phyloP scores from a whole-genome alignment of 2,888 invertebrate species.

The Caprella mutica region DNA sequence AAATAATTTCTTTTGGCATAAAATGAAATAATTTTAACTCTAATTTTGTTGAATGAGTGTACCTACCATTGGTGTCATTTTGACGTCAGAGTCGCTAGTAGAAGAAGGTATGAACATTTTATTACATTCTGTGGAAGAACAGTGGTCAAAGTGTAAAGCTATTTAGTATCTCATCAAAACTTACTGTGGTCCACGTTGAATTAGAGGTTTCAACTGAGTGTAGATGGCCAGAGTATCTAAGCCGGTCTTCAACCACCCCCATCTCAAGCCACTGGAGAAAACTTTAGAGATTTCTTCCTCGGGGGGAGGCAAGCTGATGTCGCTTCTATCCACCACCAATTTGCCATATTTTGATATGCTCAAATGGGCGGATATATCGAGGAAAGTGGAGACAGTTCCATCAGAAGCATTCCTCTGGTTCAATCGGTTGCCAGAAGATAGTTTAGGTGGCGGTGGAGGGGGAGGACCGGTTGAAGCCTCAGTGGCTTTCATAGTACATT shows the following conservation, averaged over 20 bases:
- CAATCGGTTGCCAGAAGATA: neutral
- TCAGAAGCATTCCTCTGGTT: neutral
- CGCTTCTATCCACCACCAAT: slow-evolving; percentile 24
- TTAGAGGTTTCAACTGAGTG: slow-evolving; percentile 27
- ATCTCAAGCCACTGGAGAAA: slow-evolving; percentile 21
- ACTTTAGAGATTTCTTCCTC: slow-evolving; percentile 24
- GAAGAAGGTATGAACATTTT: no score
- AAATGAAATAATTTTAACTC: no score
- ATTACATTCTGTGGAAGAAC: neutral
- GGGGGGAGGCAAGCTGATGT: slow-evolving; percentile 21
- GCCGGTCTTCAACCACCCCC: slow-evolving; percentile 18
- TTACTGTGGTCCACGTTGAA: slow-evolving; percentile 32
- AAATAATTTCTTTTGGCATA: no score
- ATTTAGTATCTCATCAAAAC: slow-evolving; percentile 3
- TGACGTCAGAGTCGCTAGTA: no score
- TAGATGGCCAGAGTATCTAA: slow-evolving; percentile 24
- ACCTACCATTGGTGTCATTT: no score
- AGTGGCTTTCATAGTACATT: neutral
- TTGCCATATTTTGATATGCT: slow-evolving; percentile 24
- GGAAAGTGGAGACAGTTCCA: no score
- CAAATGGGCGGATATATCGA: slow-evolving; percentile 12
- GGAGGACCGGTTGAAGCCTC: slow-evolving; percentile 9
- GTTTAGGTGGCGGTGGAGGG: slow-evolving; percentile 5
- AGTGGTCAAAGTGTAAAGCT: neutral
- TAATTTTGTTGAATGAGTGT: no score